These are phyloP conservation scores for Ennomos fuscantarius DNA, from an alignment of 2,888 invertebrate species.

Conservation along the genomic window DNA sequence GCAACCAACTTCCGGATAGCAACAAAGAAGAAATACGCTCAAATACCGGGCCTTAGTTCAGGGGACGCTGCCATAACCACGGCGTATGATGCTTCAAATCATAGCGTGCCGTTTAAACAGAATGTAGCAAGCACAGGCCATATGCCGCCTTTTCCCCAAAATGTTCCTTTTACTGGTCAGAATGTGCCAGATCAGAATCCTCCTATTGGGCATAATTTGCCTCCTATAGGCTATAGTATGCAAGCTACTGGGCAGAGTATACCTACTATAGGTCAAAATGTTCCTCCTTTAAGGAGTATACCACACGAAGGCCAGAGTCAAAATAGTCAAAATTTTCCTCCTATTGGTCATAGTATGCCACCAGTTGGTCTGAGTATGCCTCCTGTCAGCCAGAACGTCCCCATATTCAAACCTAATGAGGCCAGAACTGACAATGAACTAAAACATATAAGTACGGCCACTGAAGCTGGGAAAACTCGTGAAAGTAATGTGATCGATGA, in stretches of 20 bases:
- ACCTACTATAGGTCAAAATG: constrained; percentile 9
- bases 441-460: constrained; percentile 9
- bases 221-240: constrained; percentile 7
- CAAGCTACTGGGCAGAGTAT: constrained; percentile 18
- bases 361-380: not conserved
- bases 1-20: constrained; percentile 87
- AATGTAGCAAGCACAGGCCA: constrained; percentile 4
- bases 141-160: constrained; percentile 2
- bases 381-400: constrained; percentile 37
- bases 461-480: constrained; percentile 14
- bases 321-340: not conserved
- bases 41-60: constrained; percentile 89
- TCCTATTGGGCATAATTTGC: constrained; percentile 1
- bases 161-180: constrained; percentile 2
- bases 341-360: constrained; percentile 1
- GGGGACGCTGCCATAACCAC: constrained; percentile 50
- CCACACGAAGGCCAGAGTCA: not conserved
- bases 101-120: constrained; percentile 5
- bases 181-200: constrained; percentile 10
- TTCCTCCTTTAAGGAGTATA: constrained; percentile 1
- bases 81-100: constrained; percentile 28
- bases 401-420: constrained; percentile 40
- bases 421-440: not conserved
- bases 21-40: constrained; percentile 90
- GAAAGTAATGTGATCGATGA: constrained; percentile 26